phyloP scores from a whole-genome alignment of 2,888 invertebrate species.

The Hemicrepidius hirtus region DNA sequence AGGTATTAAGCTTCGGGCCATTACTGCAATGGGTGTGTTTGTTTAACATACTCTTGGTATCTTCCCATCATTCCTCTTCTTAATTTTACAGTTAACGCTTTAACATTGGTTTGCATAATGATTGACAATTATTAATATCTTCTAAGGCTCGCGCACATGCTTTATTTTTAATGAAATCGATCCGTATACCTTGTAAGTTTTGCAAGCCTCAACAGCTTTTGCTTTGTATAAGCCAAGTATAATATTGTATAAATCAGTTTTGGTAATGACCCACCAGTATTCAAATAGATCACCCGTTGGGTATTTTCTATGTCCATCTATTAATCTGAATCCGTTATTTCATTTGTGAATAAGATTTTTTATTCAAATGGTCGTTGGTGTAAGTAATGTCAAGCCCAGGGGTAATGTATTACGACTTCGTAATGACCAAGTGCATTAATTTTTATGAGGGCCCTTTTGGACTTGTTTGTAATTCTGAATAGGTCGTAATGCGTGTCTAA shows the following conservation, averaged over 20 bases:
- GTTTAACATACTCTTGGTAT: slow-evolving; percentile 46
- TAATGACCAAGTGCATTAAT: slow-evolving; percentile 43
- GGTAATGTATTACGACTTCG: slow-evolving; percentile 39
- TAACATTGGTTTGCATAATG: slow-evolving; percentile 37
- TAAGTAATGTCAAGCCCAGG: slow-evolving; percentile 6
- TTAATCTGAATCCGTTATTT: slow-evolving; percentile 14
- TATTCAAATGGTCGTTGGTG: slow-evolving; percentile 22
- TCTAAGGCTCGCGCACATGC: neutral
- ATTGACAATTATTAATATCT: slow-evolving; percentile 42
- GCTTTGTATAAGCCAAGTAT: too few relatives aligned
- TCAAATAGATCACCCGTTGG: slow-evolving; percentile 18
- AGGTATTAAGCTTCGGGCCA: slow-evolving; percentile 29
- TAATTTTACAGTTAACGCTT: slow-evolving; percentile 45
- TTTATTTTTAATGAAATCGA: neutral
- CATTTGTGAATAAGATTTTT: slow-evolving; percentile 18
- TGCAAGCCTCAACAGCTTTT: too few relatives aligned
- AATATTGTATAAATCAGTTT: neutral
- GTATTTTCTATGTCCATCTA: slow-evolving; percentile 9
- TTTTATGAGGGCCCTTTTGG: slow-evolving; percentile 44
- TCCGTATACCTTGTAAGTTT: neutral
- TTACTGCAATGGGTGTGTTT: slow-evolving; percentile 46
- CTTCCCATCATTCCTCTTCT: slow-evolving; percentile 45
- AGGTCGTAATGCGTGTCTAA: slow-evolving; percentile 20
- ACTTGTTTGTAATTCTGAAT: slow-evolving; percentile 27
- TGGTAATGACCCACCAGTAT: neutral